Evolutionary conservation across 2,888 invertebrate species (phyloP), one percentile per base, ranked within the genome.

Genomic region (Cynaeus angustus): DNA sequence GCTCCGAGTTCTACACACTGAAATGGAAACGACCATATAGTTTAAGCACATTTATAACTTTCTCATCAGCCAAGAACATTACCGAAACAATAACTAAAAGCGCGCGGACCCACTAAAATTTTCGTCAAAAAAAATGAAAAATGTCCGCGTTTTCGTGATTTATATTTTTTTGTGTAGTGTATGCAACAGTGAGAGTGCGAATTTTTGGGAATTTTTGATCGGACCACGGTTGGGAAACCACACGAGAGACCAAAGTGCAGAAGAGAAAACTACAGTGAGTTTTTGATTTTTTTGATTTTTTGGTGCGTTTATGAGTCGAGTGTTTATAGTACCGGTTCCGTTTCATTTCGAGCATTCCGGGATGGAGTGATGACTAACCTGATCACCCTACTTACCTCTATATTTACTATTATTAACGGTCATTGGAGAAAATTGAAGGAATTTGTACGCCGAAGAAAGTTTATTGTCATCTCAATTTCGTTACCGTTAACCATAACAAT

Each of bases 401-500:
- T 48, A 46, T 53, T 48, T 33, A 45, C 66, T 53, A 58, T 66
- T 65, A 53, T 53, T 53, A 65, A 53, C 65, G 65, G 53, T 45
- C 52, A 56, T 56, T 30, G 65, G 45, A 65, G 65, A 65, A 64
- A 55, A 53, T 53, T 65, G 53, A 53, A 53, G 41, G 50, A 50
- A 48, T 50, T 50, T 12, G 48, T 21, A 12, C 41, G 56, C 5
- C 61, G 48, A 59, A 38, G 65, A 65, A 65, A 65, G 65, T 65
- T 65, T 65, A 65, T 65, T 65, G 65, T 65, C 38, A 33, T 65
- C 53, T 66, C 66, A 58, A 58, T 58, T 66, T 66, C 59, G 58
- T 59, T 66, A 66, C 66, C 66, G 66, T 66, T 66, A 66, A 58
- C 66, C 66, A 48, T 46, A 66, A 66, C 53, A 55, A 33, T 45